A percentile compares a stretch with the other conserved stretches of the same genome.
Conservation (phyloP, 2,888 invertebrate species). For the Drosophila ustulata region DNA sequence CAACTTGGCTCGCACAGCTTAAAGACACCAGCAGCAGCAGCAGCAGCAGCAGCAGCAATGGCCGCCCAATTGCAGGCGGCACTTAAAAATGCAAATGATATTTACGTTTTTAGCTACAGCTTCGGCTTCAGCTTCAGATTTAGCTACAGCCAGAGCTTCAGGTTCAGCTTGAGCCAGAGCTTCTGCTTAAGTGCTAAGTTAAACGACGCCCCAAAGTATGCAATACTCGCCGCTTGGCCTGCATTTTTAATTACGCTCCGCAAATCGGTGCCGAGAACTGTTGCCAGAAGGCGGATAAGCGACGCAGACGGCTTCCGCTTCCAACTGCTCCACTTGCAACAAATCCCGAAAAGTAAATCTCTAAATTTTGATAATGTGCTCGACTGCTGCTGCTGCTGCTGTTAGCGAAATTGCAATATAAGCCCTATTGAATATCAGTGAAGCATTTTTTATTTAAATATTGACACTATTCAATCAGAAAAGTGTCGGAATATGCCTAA, state of each 20-base stretch:
- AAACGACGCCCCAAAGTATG: slow-evolving; percentile 72
- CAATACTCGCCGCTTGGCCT: slow-evolving; percentile 52
- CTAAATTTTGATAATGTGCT: slow-evolving; percentile 1
- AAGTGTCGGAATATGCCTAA: neutral
- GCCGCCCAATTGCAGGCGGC: slow-evolving; percentile 52
- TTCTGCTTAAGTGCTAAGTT: slow-evolving; percentile 71
- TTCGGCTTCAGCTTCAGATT: slow-evolving; percentile 6
- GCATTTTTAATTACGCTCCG: slow-evolving; percentile 75
- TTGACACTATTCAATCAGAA: neutral
- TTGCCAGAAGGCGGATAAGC: slow-evolving; percentile 12
- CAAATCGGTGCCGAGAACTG: slow-evolving; percentile 69
- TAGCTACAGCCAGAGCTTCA: neutral
- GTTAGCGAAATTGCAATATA: neutral
- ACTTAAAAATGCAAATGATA: slow-evolving; percentile 79
- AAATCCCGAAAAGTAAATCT: slow-evolving; percentile 7
- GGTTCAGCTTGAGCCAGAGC: slow-evolving; percentile 41
- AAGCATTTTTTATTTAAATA: slow-evolving; percentile 2
- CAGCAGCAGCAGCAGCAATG: slow-evolving; percentile 1
- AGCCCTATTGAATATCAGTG: neutral
- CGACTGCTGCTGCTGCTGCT: neutral
- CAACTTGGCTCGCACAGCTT: slow-evolving; percentile 49
- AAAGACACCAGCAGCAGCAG: slow-evolving; percentile 38
- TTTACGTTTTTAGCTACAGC: slow-evolving; percentile 68
- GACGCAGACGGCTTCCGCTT: neutral
- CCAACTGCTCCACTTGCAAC: neutral